These are phyloP conservation scores for Argyrosomus japonicus DNA, from an alignment of 2,113 vertebrate species.

Conservation along the genomic window DNA sequence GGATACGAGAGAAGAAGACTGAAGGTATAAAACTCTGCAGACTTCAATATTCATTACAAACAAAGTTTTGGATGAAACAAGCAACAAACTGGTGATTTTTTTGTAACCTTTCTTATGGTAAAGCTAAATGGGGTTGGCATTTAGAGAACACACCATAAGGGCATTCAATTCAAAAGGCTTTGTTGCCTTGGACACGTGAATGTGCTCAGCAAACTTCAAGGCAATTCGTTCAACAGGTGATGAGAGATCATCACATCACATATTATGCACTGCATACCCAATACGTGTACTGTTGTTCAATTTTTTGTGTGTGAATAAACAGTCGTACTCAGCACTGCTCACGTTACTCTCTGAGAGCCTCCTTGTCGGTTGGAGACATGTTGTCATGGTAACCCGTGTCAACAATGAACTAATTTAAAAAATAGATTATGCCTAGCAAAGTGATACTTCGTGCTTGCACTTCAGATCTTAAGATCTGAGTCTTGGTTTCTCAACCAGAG, in stretches of 20 bases:
- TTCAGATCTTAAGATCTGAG: too few relatives aligned
- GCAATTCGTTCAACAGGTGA: neutral
- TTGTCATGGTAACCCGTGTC: too few relatives aligned
- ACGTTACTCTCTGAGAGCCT: too few relatives aligned
- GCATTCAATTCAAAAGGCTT: neutral
- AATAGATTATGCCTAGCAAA: too few relatives aligned
- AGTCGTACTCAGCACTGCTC: too few relatives aligned
- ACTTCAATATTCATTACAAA: neutral
- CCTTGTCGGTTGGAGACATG: too few relatives aligned
- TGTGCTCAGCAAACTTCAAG: neutral
- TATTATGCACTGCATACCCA: too few relatives aligned
- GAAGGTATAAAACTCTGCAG: neutral
- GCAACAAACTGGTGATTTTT: neutral
- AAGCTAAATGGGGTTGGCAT: neutral
- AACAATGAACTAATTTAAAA: too few relatives aligned
- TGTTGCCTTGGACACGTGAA: neutral
- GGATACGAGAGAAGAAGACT: constrained; percentile 1
- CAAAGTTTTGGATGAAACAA: neutral
- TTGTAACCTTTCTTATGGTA: neutral
- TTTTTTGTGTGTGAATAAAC: too few relatives aligned
- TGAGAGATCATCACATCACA: neutral
- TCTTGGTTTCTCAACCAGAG: too few relatives aligned
- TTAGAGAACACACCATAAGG: neutral
- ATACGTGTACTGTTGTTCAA: too few relatives aligned
- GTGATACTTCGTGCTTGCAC: too few relatives aligned